Conservation (phyloP, 2,888 invertebrate species). For the Trichogramma dendrolimi region DNA sequence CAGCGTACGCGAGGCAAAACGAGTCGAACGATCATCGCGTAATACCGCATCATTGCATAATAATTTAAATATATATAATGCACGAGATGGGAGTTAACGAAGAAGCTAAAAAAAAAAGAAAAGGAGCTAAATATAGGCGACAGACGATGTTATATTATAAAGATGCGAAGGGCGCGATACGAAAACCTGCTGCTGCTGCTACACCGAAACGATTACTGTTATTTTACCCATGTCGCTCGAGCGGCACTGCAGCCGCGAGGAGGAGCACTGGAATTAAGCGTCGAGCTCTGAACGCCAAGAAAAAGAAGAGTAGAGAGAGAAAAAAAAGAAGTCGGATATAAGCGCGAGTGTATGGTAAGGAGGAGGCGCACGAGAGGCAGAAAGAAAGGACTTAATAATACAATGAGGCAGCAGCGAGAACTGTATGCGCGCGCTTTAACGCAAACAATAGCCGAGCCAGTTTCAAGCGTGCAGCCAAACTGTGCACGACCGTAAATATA, state of each 20-base stretch:
- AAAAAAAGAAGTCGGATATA: slow-evolving; percentile 13
- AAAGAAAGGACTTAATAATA: too few relatives aligned
- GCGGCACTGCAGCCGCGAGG: background rate
- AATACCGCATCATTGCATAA: too few relatives aligned
- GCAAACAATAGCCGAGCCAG: too few relatives aligned
- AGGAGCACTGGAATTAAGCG: too few relatives aligned
- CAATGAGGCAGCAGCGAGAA: slow-evolving; percentile 10
- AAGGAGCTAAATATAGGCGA: background rate
- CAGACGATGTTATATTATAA: slow-evolving; percentile 3
- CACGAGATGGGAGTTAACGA: too few relatives aligned
- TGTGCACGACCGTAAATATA: too few relatives aligned
- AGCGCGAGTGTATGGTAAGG: slow-evolving; percentile 8
- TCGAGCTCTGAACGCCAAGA: background rate
- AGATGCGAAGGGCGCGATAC: slow-evolving; percentile 18
- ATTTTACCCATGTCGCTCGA: slow-evolving; percentile 9
- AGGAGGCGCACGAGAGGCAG: background rate
- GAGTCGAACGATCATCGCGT: too few relatives aligned
- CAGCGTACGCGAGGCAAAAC: too few relatives aligned
- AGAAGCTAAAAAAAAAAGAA: too few relatives aligned
- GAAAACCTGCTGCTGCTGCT: slow-evolving; percentile 10
- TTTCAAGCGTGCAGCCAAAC: too few relatives aligned
- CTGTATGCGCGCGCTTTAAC: too few relatives aligned
- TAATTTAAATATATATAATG: too few relatives aligned
- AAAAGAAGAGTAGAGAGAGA: slow-evolving; percentile 5
- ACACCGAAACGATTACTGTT: slow-evolving; percentile 13